Percentiles rank a stretch among this genome's conserved stretches.
These are phyloP conservation scores for Scaptomyza montana DNA, from an alignment of 1,140 invertebrate genomes.

Conservation along the genomic window DNA sequence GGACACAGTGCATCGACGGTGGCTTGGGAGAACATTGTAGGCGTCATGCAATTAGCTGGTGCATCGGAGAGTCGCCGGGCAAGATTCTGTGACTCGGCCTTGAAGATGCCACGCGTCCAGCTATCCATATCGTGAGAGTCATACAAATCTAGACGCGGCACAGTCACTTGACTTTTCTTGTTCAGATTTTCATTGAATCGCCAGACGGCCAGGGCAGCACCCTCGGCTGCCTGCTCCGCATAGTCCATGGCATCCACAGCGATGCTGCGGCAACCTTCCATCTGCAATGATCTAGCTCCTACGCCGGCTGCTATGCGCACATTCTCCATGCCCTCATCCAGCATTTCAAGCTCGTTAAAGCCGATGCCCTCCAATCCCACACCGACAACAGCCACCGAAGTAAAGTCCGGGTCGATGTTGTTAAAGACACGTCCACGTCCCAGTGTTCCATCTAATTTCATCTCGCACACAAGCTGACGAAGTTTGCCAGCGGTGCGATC, in stretches of 20 bases:
- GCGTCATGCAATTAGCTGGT: slow-evolving; percentile 94
- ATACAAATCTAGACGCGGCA: slow-evolving; percentile 84
- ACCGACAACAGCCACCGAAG: slow-evolving; percentile 87
- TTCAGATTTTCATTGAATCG: slow-evolving; percentile 87
- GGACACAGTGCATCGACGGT: slow-evolving; percentile 84
- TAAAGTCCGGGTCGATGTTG: slow-evolving; percentile 87
- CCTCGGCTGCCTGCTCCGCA: slow-evolving; percentile 90
- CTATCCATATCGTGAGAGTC: slow-evolving; percentile 83
- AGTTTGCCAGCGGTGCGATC: slow-evolving; percentile 66
- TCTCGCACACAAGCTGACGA: slow-evolving; percentile 60
- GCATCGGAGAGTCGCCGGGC: slow-evolving; percentile 91
- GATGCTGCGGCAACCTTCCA: slow-evolving; percentile 85
- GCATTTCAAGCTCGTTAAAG: slow-evolving; percentile 87
- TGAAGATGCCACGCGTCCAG: slow-evolving; percentile 89
- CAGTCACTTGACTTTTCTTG: slow-evolving; percentile 84
- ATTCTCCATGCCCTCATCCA: slow-evolving; percentile 88
- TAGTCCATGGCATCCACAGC: slow-evolving; percentile 88
- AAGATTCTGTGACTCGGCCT: slow-evolving; percentile 93
- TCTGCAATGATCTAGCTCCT: slow-evolving; percentile 85
- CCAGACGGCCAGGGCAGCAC: slow-evolving; percentile 86
- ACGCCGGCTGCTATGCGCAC: slow-evolving; percentile 84
- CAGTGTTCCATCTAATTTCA: slow-evolving; percentile 70
- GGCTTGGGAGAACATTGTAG: slow-evolving; percentile 90
- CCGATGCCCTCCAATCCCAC: slow-evolving; percentile 87
- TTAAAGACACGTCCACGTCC: slow-evolving; percentile 86